phyloP scores from a whole-genome alignment of 2,888 invertebrate genomes.

The Mesoligia furuncula region DNA sequence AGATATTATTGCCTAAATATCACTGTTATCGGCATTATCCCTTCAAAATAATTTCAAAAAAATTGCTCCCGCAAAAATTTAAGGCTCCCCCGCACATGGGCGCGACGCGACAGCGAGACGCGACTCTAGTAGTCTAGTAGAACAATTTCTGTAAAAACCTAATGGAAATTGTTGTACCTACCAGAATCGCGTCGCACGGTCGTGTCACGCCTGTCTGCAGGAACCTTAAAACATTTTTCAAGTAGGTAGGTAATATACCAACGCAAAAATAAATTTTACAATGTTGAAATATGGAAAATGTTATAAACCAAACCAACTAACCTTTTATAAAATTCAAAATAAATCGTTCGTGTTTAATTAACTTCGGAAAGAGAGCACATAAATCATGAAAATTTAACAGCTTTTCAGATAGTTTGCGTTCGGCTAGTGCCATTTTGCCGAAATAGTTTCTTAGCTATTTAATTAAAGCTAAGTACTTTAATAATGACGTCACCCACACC shows the following conservation, averaged over 20 bases:
- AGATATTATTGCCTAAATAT: constrained; percentile 2
- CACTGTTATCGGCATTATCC: constrained; percentile 23
- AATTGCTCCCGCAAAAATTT: background rate
- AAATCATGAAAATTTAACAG: constrained; percentile 78
- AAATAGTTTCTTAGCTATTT: constrained; percentile 79
- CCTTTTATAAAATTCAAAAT: constrained; percentile 51
- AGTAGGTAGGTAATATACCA: background rate
- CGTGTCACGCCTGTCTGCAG: background rate
- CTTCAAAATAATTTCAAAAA: background rate
- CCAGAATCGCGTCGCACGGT: background rate
- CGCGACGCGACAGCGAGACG: background rate
- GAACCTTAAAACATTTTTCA: constrained; percentile 5
- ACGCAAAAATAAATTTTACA: constrained; percentile 12
- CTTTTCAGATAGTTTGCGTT: constrained; percentile 75
- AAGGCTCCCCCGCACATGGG: background rate
- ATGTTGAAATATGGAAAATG: constrained; percentile 12
- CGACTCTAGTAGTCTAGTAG: too few relatives aligned
- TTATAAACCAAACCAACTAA: constrained; percentile 29
- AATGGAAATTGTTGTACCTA: background rate
- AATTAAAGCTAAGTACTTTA: constrained; percentile 71
- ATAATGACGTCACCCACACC: constrained; percentile 67
- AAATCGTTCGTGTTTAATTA: constrained; percentile 67
- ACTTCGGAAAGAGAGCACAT: constrained; percentile 69
- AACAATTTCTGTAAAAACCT: too few relatives aligned
- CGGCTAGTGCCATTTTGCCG: constrained; percentile 69